Evolutionary conservation across 2,797 vertebrate species (phyloP), one percentile per base, ranked within the genome.

Genomic region (Setipinna tenuifilis): DNA sequence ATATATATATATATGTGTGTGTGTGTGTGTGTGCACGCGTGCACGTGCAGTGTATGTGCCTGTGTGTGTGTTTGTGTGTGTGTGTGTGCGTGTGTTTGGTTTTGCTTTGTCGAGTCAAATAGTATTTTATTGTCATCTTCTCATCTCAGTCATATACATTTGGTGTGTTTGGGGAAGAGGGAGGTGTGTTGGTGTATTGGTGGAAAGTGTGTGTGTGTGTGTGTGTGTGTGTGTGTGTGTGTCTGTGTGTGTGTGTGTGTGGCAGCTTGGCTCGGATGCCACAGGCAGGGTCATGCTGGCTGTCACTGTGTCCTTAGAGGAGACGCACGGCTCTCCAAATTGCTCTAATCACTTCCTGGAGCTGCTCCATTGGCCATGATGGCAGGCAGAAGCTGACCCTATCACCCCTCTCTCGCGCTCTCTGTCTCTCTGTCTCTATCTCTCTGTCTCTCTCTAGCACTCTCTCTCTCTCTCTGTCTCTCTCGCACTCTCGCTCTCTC

Each of bases 31-130:
- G 28, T 81, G 50, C 10, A 10, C 10, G 46, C 10, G 46, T 48
- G 46, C 10, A 10, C 10, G 46, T 48, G 46, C 10, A 10, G 46
- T 48, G 46, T 48, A 10, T 48, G 46, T 48, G 46, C 10, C 4
- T 48, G 46, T 48, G 46, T 48, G 46, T 48, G 46, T 48, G 46
- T n/a, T n/a, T 48, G 46, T 48, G 84, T 58, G 62, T 84, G 78
- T 88, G 57, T 85, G 50, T 62, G 78, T 81, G 57, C 35, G 54
- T 82, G 58, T 85, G 65, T 35, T 48, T 28, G 23, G 50, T 14
- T 54, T 54, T 54, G 50, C 7, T 14, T 54, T 54, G 50, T 54
- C 50, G 7, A 54, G 50, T 9, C 50, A 54, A 54, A 54, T 54
- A 5, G 35, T 41, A 41, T 5, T 41, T 41, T 41, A 54, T 54